A percentile compares a stretch with the other conserved stretches of the same genome.
phyloP scores from a whole-genome alignment of 2,113 vertebrate species.

The Sturnira hondurensis region DNA sequence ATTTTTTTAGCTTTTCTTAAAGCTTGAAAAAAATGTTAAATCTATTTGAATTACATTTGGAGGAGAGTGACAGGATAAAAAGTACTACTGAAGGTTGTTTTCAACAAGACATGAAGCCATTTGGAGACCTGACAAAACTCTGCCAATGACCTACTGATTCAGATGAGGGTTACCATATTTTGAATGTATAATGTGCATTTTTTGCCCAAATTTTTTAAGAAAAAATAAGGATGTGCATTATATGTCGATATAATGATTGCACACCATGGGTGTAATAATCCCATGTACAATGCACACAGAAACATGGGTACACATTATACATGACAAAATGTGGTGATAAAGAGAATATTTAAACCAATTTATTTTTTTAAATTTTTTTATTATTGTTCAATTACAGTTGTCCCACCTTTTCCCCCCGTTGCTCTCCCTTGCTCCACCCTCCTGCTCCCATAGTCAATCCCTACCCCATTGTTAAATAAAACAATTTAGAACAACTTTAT shows the following conservation, averaged over 20 bases:
- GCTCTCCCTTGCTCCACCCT: too few relatives aligned
- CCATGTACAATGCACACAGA: too few relatives aligned
- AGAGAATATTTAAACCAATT: not conserved
- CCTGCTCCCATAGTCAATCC: too few relatives aligned
- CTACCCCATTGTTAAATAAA: not conserved
- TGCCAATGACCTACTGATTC: not conserved
- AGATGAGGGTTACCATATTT: not conserved
- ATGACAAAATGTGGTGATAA: not conserved
- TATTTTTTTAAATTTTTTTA: too few relatives aligned
- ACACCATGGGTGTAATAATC: too few relatives aligned
- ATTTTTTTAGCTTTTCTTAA: conserved; percentile 51
- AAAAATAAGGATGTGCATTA: too few relatives aligned
- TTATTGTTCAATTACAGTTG: too few relatives aligned
- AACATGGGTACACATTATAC: too few relatives aligned
- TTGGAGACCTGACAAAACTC: not conserved
- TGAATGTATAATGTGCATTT: too few relatives aligned
- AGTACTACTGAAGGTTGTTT: not conserved
- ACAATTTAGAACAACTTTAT: not conserved
- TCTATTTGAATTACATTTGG: conserved; percentile 14
- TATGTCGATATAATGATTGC: too few relatives aligned
- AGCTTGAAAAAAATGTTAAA: conserved; percentile 48
- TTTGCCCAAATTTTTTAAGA: too few relatives aligned
- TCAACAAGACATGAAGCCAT: not conserved
- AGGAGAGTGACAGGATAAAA: not conserved
- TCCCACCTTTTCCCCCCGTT: too few relatives aligned